Conservation (phyloP, 2,797 vertebrate genomes). For the Labeo calbasu region DNA sequence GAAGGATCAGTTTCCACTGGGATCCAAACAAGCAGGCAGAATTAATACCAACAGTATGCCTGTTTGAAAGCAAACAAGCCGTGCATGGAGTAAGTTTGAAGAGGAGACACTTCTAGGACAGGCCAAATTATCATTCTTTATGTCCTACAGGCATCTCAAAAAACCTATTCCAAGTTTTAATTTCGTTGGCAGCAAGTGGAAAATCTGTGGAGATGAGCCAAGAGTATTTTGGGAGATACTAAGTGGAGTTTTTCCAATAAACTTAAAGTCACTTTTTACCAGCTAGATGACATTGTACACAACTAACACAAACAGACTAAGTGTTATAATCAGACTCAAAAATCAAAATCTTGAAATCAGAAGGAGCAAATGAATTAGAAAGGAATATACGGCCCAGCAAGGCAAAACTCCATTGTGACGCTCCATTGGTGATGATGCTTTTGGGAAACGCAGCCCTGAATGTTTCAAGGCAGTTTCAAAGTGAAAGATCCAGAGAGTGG, state of each 20-base stretch:
- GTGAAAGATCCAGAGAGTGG: no score
- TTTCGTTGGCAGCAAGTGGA: constrained; percentile 38
- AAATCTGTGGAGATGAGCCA: constrained; percentile 17
- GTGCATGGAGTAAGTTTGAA: constrained; percentile 37
- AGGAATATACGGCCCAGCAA: not conserved
- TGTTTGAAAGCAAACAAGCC: constrained; percentile 27
- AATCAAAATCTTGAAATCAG: not conserved
- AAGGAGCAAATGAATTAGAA: not conserved
- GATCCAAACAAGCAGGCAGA: constrained; percentile 45
- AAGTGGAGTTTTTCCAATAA: not conserved
- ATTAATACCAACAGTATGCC: constrained; percentile 40
- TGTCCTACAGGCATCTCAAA: constrained; percentile 52
- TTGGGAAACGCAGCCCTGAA: no score
- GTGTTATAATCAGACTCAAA: not conserved
- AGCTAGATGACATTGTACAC: not conserved
- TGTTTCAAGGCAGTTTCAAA: no score
- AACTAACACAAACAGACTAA: not conserved
- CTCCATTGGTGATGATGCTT: no score
- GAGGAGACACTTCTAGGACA: constrained; percentile 37
- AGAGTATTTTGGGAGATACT: not conserved
- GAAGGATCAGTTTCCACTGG: constrained; percentile 65
- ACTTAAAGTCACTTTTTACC: not conserved
- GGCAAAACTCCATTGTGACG: not conserved
- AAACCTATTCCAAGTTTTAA: constrained; percentile 62
- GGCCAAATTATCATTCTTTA: constrained; percentile 64